Evolutionary conservation across 1,140 invertebrate species (phyloP).

Genomic region (Amphibalanus amphitrite): DNA sequence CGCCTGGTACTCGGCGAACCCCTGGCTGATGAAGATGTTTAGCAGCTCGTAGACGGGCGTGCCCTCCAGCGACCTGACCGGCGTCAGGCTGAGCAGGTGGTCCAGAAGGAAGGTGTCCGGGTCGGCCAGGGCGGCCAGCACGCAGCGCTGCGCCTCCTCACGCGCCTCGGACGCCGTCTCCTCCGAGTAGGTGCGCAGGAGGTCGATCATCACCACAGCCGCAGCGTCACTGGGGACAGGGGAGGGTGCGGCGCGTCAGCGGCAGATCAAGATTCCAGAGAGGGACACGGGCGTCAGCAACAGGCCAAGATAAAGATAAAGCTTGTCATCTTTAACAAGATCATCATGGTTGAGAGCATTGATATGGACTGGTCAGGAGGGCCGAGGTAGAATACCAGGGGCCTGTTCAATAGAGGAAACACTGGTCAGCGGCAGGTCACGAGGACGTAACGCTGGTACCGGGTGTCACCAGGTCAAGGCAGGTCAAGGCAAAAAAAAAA

Average conservation of each 20-base stretch:
- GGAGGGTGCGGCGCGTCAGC: too few relatives aligned
- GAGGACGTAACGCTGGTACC: too few relatives aligned
- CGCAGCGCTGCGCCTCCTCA: slow-evolving; percentile 91
- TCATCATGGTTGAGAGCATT: too few relatives aligned
- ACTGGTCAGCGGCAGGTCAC: too few relatives aligned
- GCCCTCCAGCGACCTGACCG: slow-evolving; percentile 83
- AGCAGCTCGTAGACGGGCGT: slow-evolving; percentile 88
- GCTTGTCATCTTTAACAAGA: background rate
- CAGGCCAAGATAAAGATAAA: slow-evolving; percentile 4
- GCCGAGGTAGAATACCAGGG: too few relatives aligned
- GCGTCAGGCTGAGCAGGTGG: slow-evolving; percentile 78
- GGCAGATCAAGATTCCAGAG: too few relatives aligned
- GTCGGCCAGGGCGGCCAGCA: slow-evolving; percentile 82
- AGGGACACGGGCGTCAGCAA: background rate
- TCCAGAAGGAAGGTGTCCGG: slow-evolving; percentile 88
- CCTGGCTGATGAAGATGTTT: slow-evolving; percentile 90
- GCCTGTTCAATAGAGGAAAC: too few relatives aligned
- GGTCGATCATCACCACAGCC: slow-evolving; percentile 89
- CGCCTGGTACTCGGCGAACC: slow-evolving; percentile 67
- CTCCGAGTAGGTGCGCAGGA: slow-evolving; percentile 85
- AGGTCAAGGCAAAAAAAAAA: too few relatives aligned
- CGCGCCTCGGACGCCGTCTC: slow-evolving; percentile 91
- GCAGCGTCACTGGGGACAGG: slow-evolving; percentile 56
- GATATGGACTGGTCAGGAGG: too few relatives aligned
- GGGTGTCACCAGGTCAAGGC: too few relatives aligned